phyloP scores from a whole-genome alignment of 2,113 vertebrate species.

The Vidua chalybeata region DNA sequence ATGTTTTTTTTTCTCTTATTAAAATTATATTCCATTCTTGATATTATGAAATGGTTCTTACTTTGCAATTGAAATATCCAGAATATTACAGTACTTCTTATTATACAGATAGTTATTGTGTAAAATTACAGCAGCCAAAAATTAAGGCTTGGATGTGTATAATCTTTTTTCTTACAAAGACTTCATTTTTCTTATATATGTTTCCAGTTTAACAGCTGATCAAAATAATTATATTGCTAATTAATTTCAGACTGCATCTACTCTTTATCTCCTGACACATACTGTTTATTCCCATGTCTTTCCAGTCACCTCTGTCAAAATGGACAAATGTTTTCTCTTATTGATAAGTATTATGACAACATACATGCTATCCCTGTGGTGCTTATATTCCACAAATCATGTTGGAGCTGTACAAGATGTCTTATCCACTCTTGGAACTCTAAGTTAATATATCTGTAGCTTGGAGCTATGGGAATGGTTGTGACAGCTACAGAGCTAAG shows the following conservation, averaged over 20 bases:
- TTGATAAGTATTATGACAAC: neutral
- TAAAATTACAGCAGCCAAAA: neutral
- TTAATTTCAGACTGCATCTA: neutral
- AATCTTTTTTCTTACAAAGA: neutral
- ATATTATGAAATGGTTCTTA: neutral
- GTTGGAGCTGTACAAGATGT: accelerated
- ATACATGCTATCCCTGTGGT: accelerated
- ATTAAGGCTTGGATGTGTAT: neutral
- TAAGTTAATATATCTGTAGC: neutral
- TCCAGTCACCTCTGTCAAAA: neutral
- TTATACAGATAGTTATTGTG: neutral
- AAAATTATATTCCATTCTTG: neutral
- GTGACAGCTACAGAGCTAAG: neutral
- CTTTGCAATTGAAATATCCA: neutral
- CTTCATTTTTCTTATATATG: neutral
- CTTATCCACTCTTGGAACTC: neutral
- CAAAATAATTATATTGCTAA: neutral
- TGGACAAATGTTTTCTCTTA: neutral
- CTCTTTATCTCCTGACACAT: neutral
- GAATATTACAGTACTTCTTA: neutral
- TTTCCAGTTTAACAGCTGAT: neutral
- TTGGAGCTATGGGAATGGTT: neutral
- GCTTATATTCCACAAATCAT: neutral
- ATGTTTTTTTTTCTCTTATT: neutral
- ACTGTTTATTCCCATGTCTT: neutral